A percentile compares a stretch with the other conserved stretches of the same genome.
phyloP scores from a whole-genome alignment of 2,797 vertebrate species.

The Spinus olivaceus region DNA sequence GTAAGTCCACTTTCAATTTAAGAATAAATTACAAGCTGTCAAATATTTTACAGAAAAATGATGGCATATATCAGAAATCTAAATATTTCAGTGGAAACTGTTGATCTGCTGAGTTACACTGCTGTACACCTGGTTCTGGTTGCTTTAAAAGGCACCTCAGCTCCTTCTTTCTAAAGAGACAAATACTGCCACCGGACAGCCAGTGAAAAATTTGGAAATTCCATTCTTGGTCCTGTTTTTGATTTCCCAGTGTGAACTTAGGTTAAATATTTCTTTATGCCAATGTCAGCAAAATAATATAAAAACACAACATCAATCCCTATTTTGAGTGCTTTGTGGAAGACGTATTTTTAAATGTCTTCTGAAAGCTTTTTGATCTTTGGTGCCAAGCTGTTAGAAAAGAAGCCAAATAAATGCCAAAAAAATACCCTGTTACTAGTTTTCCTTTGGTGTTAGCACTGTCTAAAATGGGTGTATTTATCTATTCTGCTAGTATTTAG shows the following conservation, averaged over 20 bases:
- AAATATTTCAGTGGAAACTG: neutral
- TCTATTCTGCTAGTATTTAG: neutral
- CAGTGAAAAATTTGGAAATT: slow-evolving; percentile 3
- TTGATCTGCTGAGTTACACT: neutral
- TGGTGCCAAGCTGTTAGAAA: neutral
- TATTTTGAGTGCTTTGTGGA: neutral
- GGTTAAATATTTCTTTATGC: neutral
- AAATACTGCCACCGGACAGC: neutral
- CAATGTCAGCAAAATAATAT: slow-evolving; percentile 11
- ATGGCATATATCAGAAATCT: neutral
- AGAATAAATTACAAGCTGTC: slow-evolving; percentile 7
- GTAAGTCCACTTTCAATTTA: neutral
- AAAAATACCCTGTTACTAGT: neutral
- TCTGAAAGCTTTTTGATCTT: slow-evolving; percentile 33
- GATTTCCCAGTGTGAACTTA: neutral
- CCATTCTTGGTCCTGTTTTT: neutral
- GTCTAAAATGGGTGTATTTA: neutral
- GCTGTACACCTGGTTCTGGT: neutral
- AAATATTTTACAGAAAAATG: neutral
- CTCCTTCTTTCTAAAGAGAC: neutral
- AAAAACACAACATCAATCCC: neutral
- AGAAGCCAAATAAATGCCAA: neutral
- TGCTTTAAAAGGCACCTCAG: slow-evolving; percentile 19
- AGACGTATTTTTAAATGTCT: slow-evolving; percentile 5
- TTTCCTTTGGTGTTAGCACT: neutral